These are phyloP conservation scores for Gastrophysa polygoni DNA, from an alignment of 2,888 invertebrate genomes.

Conservation along the genomic window DNA sequence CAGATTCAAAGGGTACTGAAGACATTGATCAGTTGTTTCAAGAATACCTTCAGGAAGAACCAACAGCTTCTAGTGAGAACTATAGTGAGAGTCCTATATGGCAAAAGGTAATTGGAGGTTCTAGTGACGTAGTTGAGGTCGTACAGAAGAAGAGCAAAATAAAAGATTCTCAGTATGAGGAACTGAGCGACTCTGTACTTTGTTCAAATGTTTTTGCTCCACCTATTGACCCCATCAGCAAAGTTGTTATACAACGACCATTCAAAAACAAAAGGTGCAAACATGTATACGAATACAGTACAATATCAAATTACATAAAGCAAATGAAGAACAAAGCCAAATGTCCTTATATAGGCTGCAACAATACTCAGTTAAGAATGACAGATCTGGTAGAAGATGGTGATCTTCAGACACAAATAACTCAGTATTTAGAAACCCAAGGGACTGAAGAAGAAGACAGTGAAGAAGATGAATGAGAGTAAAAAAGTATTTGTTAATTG, in stretches of 20 bases:
- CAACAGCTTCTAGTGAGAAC: slow-evolving; percentile 19
- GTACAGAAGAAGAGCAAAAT: slow-evolving; percentile 32
- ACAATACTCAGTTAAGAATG: slow-evolving; percentile 35
- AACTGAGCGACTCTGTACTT: slow-evolving; percentile 43
- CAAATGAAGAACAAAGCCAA: slow-evolving; percentile 43
- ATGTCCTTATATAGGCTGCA: slow-evolving; percentile 51
- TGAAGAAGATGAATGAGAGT: slow-evolving; percentile 23
- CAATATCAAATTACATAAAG: slow-evolving; percentile 46
- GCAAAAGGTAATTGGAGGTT: slow-evolving; percentile 37
- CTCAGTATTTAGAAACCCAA: slow-evolving; percentile 36
- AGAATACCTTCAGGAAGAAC: slow-evolving; percentile 32
- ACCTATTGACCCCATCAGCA: slow-evolving; percentile 50
- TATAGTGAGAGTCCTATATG: slow-evolving; percentile 39
- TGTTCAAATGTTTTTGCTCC: slow-evolving; percentile 45
- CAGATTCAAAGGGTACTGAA: slow-evolving; percentile 22
- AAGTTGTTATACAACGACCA: slow-evolving; percentile 44
- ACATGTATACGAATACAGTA: slow-evolving; percentile 48
- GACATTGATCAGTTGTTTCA: slow-evolving; percentile 37
- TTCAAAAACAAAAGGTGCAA: slow-evolving; percentile 46
- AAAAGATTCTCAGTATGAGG: slow-evolving; percentile 35
- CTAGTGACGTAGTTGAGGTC: slow-evolving; percentile 36
- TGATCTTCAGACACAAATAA: slow-evolving; percentile 39
- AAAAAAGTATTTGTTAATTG: neutral
- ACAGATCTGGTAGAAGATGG: slow-evolving; percentile 40
- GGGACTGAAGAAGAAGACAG: slow-evolving; percentile 27